Evolutionary conservation across 2,113 vertebrate species (phyloP).

Genomic region (Damaliscus lunatus): DNA sequence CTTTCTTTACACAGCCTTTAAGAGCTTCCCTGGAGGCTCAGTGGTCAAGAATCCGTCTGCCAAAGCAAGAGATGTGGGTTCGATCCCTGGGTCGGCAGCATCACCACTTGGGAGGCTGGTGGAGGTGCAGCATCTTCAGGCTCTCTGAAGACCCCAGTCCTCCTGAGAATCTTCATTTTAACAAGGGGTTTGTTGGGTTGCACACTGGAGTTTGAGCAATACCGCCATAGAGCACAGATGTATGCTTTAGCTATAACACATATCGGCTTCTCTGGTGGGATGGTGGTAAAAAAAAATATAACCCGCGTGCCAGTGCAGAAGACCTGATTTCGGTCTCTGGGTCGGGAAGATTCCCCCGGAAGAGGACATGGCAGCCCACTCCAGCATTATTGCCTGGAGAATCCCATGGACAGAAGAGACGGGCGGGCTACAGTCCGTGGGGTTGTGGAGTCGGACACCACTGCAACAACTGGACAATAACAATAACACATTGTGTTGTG

Average conservation of each 20-base stretch:
- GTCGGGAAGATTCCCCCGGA: fast-evolving
- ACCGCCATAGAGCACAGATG: fast-evolving
- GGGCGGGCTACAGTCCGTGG: fast-evolving
- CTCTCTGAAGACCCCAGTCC: background rate
- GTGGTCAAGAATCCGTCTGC: fast-evolving
- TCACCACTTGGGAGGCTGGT: fast-evolving
- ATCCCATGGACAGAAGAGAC: fast-evolving
- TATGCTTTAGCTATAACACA: fast-evolving
- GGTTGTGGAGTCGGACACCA: background rate
- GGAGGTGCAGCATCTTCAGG: background rate
- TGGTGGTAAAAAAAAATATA: fast-evolving
- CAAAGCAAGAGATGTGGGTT: background rate
- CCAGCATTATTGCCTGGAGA: background rate
- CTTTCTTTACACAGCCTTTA: background rate
- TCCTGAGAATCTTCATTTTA: background rate
- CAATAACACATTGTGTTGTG: background rate
- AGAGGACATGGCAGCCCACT: background rate
- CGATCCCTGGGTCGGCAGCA: background rate
- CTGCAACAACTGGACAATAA: background rate
- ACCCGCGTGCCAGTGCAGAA: fast-evolving
- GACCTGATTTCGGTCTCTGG: background rate
- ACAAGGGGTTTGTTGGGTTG: background rate
- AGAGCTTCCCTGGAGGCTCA: background rate
- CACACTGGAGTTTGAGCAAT: background rate
- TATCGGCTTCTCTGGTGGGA: fast-evolving